Evolutionary conservation across 2,888 invertebrate species (phyloP).

Genomic region (Spicauda simplicius): DNA sequence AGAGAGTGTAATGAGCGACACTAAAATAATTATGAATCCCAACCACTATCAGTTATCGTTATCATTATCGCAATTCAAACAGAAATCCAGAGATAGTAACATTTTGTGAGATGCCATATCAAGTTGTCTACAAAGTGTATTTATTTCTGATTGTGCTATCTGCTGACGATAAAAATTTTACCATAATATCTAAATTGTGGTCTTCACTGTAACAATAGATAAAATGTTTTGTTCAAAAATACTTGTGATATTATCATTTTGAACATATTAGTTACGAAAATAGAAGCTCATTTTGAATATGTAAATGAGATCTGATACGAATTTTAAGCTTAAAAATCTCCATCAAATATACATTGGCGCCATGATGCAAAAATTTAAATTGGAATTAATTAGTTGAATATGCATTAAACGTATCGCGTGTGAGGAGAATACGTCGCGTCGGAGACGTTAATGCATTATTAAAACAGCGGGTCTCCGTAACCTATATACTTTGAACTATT

Average conservation of each 20-base stretch:
- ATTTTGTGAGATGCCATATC: constrained; percentile 71
- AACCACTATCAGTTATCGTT: constrained; percentile 60
- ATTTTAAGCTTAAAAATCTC: neutral
- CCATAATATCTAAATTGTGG: constrained; percentile 48
- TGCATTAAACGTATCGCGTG: neutral
- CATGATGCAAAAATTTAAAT: neutral
- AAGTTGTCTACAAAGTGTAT: constrained; percentile 62
- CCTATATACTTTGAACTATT: constrained; percentile 32
- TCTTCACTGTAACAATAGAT: constrained; percentile 43
- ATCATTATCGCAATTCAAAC: constrained; percentile 65
- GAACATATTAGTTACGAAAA: neutral
- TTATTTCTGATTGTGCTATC: constrained; percentile 71
- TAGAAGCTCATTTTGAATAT: neutral
- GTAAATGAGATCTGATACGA: neutral
- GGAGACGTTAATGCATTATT: constrained; percentile 1
- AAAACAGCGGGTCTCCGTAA: constrained; percentile 13
- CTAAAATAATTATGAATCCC: constrained; percentile 66
- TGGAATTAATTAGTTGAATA: constrained; percentile 2
- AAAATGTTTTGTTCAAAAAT: constrained; percentile 37
- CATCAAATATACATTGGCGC: constrained; percentile 1
- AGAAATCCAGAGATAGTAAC: constrained; percentile 63
- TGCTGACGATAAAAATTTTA: constrained; percentile 52
- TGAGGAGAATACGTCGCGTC: neutral
- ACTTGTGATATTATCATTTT: neutral
- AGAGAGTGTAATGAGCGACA: constrained; percentile 45